phyloP scores from a whole-genome alignment of 2,113 vertebrate species.

The Merops nubicus region DNA sequence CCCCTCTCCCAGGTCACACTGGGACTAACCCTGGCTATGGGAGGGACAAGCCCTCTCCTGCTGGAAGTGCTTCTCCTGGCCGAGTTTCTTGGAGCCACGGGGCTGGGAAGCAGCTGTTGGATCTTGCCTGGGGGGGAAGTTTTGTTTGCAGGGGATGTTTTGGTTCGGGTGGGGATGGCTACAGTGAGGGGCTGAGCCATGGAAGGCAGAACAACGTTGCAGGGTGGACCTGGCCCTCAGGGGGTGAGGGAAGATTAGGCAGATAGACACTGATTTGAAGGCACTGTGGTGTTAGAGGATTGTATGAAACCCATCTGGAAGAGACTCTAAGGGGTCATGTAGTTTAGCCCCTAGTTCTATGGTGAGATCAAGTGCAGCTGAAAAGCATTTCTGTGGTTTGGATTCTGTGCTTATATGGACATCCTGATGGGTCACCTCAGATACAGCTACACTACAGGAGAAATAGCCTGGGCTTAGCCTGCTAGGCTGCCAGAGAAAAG shows the following conservation, averaged over 20 bases:
- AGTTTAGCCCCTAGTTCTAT: not conserved
- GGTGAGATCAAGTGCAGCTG: constrained; percentile 19
- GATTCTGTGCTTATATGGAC: constrained; percentile 38
- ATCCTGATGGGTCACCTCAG: not conserved
- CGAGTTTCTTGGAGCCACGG: not conserved
- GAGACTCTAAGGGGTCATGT: not conserved
- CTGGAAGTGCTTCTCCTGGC: not conserved
- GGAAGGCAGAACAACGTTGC: fast-evolving
- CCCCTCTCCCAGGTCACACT: not conserved
- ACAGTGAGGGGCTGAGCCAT: not conserved
- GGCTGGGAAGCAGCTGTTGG: constrained; percentile 30
- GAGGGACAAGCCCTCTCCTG: not conserved
- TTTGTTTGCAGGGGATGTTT: constrained; percentile 2
- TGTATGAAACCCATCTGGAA: not conserved
- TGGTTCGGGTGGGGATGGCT: not conserved
- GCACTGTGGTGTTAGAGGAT: not conserved
- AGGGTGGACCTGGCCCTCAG: not conserved
- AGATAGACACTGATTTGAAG: not conserved
- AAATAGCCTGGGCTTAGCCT: not conserved
- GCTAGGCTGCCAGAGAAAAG: not conserved
- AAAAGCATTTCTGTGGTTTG: constrained; percentile 21
- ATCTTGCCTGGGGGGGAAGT: not conserved
- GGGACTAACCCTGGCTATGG: not conserved
- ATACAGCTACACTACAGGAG: not conserved
- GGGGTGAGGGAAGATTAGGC: not conserved